phyloP scores from a whole-genome alignment of 1,140 invertebrate genomes.

The Heterodera schachtii region DNA sequence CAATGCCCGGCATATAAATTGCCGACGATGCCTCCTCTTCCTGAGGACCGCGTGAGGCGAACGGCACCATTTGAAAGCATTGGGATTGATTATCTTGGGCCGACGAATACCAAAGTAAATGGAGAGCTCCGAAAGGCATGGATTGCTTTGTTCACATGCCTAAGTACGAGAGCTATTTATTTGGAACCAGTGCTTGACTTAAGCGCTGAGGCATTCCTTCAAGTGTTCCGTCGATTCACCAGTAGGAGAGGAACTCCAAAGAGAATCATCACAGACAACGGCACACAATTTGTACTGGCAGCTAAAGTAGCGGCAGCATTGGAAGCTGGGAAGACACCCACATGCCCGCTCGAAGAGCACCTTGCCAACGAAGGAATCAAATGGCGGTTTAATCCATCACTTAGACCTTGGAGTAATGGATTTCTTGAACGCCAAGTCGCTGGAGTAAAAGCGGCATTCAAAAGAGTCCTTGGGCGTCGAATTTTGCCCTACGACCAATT shows the following conservation, averaged over 20 bases:
- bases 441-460: conserved; percentile 49
- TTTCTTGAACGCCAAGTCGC: conserved; percentile 65
- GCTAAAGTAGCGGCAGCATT: conserved; percentile 42
- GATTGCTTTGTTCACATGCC: conserved; percentile 66
- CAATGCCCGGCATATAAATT: background rate
- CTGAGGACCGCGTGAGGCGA: background rate
- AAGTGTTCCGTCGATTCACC: conserved; percentile 61
- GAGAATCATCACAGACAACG: conserved; percentile 66
- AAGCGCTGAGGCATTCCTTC: conserved; percentile 55
- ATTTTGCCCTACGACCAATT: conserved; percentile 47
- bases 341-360: conserved; percentile 48
- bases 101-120: background rate
- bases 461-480: conserved; percentile 56
- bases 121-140: conserved; percentile 54
- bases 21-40: conserved; percentile 23
- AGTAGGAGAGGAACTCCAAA: conserved; percentile 55
- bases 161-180: conserved; percentile 67
- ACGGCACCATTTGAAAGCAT: background rate
- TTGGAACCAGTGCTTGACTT: conserved; percentile 65
- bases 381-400: conserved; percentile 66
- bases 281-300: conserved; percentile 64
- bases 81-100: conserved; percentile 30
- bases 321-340: background rate
- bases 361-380: conserved; percentile 20
- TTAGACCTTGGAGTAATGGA: conserved; percentile 67